Conservation (phyloP, 2,888 invertebrate species). For the Epicampocera succincta region DNA sequence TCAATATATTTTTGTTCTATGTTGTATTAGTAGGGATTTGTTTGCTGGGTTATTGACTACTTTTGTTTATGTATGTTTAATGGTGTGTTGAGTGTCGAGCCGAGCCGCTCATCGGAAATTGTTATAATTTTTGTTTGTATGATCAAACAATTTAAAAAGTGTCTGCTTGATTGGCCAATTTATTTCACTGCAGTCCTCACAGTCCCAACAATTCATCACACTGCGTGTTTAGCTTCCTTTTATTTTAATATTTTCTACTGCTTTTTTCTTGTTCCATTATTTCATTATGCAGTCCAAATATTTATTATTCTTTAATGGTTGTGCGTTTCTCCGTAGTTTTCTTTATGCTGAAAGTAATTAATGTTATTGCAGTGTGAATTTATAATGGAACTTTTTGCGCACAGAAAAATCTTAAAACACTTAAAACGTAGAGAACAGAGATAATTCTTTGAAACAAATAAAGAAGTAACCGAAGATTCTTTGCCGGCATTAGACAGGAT, state of each 20-base stretch:
- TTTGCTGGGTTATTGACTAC: too few relatives aligned
- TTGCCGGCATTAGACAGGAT: constrained; percentile 1
- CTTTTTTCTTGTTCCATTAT: constrained; percentile 10
- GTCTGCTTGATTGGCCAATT: not conserved
- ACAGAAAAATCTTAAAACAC: constrained; percentile 15
- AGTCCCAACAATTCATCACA: constrained; percentile 49
- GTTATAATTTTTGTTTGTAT: too few relatives aligned
- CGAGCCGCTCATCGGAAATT: too few relatives aligned
- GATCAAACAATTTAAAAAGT: too few relatives aligned
- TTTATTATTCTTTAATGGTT: constrained; percentile 45
- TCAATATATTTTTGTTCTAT: too few relatives aligned
- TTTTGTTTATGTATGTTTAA: too few relatives aligned
- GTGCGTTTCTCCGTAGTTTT: not conserved
- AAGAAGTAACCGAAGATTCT: not conserved
- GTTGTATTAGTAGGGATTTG: too few relatives aligned
- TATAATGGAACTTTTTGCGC: constrained; percentile 32
- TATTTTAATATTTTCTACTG: not conserved
- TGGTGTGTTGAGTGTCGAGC: too few relatives aligned
- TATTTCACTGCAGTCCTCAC: not conserved
- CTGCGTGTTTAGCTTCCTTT: constrained; percentile 24
- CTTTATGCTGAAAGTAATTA: constrained; percentile 41
- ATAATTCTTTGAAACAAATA: constrained; percentile 13
- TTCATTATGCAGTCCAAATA: constrained; percentile 48
- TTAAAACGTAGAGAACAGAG: not conserved
- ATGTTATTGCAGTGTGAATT: constrained; percentile 54